These are phyloP conservation scores for Nycticorax nycticorax DNA, from an alignment of 2,113 vertebrate genomes.

Conservation along the genomic window DNA sequence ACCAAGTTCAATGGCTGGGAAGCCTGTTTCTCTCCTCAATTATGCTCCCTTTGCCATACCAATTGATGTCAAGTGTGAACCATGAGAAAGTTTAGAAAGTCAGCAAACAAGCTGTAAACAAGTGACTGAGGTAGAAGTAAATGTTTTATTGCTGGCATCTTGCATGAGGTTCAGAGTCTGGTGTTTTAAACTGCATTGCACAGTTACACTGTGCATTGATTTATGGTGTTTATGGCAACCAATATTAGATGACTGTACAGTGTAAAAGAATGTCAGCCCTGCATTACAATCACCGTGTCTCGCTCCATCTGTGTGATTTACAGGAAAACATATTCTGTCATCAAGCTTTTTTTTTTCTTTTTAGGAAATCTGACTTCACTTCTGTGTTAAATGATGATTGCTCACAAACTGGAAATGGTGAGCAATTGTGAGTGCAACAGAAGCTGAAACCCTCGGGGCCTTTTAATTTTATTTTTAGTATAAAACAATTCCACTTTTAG, in stretches of 20 bases:
- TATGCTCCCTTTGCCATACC: background rate
- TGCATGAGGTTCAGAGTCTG: background rate
- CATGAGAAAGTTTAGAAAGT: slow-evolving; percentile 33
- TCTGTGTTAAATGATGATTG: slow-evolving; percentile 21
- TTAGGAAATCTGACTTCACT: background rate
- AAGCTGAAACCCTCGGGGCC: background rate
- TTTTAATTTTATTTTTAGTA: slow-evolving; percentile 45
- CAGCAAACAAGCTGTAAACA: slow-evolving; percentile 62
- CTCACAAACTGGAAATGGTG: background rate
- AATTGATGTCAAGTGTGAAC: slow-evolving; percentile 39
- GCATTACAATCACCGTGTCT: background rate
- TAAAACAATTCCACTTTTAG: slow-evolving; percentile 12
- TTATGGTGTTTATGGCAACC: slow-evolving; percentile 61
- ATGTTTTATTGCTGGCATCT: slow-evolving; percentile 51
- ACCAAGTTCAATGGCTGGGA: background rate
- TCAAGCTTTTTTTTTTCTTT: background rate
- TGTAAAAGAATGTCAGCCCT: slow-evolving; percentile 17
- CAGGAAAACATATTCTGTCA: slow-evolving; percentile 6
- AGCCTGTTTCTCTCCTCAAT: background rate
- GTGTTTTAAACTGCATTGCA: background rate
- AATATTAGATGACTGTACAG: background rate
- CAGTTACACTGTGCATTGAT: slow-evolving; percentile 15
- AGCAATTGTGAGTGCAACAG: background rate
- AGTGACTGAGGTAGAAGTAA: slow-evolving; percentile 13
- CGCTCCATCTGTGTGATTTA: slow-evolving; percentile 54